A percentile compares a stretch with the other conserved stretches of the same genome.
These are phyloP conservation scores for Mesocentrotus franciscanus DNA, from an alignment of 53 echinoderm and acorn worm genomes.

Conservation along the genomic window DNA sequence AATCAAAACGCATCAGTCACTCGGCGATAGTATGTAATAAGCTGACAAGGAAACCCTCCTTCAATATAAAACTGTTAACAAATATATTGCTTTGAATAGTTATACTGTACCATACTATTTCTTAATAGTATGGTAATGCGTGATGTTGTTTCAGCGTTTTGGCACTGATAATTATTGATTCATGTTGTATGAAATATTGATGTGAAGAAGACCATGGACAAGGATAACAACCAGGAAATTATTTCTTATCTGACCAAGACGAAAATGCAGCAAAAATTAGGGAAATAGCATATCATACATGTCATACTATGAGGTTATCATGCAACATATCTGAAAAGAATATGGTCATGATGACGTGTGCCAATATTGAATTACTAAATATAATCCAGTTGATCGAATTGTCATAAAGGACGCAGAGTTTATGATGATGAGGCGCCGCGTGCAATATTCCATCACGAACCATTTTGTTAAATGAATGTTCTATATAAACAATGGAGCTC, in stretches of 20 bases:
- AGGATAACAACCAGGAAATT: not conserved
- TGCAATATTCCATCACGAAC: not conserved
- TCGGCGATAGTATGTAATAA: no score
- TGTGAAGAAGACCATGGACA: no score
- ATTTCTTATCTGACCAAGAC: not conserved
- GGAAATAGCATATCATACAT: not conserved
- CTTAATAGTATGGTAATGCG: no score
- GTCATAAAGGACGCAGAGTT: not conserved
- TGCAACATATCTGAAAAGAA: not conserved
- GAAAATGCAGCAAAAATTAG: not conserved
- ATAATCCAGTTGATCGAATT: not conserved
- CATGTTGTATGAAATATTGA: no score
- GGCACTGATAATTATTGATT: no score
- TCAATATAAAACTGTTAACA: no score
- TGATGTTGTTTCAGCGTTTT: no score
- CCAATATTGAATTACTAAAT: not conserved
- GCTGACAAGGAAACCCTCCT: no score
- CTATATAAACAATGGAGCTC: not conserved
- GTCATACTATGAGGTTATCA: not conserved
- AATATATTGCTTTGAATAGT: no score
- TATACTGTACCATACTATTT: no score
- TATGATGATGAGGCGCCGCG: constrained; percentile 45
- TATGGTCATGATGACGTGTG: not conserved
- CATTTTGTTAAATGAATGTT: constrained; percentile 24
- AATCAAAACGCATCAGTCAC: no score